A percentile compares a stretch with the other conserved stretches of the same genome.
Conservation (phyloP, 2,797 vertebrate species). For the Psittacula echo region DNA sequence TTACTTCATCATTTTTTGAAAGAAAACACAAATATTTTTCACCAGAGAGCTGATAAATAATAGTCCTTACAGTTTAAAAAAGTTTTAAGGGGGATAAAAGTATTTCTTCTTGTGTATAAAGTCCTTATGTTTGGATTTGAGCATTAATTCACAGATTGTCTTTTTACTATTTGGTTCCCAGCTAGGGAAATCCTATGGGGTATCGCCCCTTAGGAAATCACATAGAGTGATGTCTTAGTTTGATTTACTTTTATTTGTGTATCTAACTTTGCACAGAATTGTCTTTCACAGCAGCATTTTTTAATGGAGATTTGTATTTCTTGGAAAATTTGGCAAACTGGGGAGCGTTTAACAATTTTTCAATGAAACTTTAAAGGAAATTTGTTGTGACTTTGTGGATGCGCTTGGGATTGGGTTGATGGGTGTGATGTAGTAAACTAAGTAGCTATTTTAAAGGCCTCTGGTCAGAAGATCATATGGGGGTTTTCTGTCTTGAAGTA, state of each 20-base stretch:
- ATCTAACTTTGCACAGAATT: neutral
- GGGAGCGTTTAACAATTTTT: neutral
- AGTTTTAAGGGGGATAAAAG: neutral
- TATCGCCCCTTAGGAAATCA: slow-evolving; percentile 39
- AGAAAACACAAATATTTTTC: slow-evolving; percentile 43
- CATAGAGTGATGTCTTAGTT: neutral
- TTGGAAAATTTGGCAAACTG: neutral
- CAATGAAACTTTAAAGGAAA: slow-evolving; percentile 6
- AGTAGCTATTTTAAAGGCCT: neutral
- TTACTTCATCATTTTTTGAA: slow-evolving; percentile 49
- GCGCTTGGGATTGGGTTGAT: neutral
- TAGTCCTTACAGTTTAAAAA: neutral
- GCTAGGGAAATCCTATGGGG: neutral
- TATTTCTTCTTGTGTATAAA: neutral
- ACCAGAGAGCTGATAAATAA: slow-evolving; percentile 34
- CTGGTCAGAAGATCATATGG: neutral
- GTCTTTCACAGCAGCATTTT: slow-evolving; percentile 34
- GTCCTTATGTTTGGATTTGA: slow-evolving; percentile 33
- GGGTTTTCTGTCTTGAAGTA: neutral
- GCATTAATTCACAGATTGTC: slow-evolving; percentile 43
- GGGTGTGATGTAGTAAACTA: neutral
- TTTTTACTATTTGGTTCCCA: slow-evolving; percentile 17
- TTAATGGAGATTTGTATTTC: neutral
- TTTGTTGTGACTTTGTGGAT: neutral
- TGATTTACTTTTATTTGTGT: slow-evolving; percentile 49